A percentile compares a stretch with the other conserved stretches of the same genome.
Conservation (phyloP, 2,888 invertebrate genomes). For the Ophraella communa region DNA sequence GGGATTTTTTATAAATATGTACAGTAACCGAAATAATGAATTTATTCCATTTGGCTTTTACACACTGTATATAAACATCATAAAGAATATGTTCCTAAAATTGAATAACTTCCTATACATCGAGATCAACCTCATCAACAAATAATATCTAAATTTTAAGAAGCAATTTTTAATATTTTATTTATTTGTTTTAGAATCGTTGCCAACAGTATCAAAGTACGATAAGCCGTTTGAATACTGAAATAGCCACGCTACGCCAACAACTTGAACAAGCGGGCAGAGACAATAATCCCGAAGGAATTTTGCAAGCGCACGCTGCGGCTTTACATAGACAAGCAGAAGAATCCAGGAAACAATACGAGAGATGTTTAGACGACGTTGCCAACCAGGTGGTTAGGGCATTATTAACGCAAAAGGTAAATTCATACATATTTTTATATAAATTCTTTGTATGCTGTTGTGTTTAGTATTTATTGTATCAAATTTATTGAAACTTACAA, state of each 20-base stretch:
- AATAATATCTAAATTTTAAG: no score
- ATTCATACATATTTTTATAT: background rate
- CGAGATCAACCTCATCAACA: no score
- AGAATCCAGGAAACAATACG: constrained; percentile 75
- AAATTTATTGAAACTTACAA: no score
- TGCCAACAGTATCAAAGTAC: constrained; percentile 76
- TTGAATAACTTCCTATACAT: no score
- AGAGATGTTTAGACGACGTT: constrained; percentile 81
- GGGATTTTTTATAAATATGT: no score
- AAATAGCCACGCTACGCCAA: constrained; percentile 72
- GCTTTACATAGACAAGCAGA: constrained; percentile 70
- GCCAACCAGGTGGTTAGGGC: constrained; percentile 85
- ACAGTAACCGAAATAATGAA: no score
- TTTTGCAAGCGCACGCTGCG: constrained; percentile 67
- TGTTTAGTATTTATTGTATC: no score
- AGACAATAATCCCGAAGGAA: constrained; percentile 63
- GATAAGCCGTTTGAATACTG: constrained; percentile 69
- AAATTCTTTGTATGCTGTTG: no score
- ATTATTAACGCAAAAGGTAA: constrained; percentile 82
- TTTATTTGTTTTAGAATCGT: constrained; percentile 65
- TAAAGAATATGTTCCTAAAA: no score
- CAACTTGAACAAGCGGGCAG: constrained; percentile 62
- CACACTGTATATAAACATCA: no score
- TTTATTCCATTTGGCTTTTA: no score
- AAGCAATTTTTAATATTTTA: background rate